These are phyloP conservation scores for honey bee (Apis mellifera) DNA, from an alignment of 1,140 invertebrate genomes.

Conservation along the genomic window Amel_HAv3.1 CM009937.2:4426001-4426500, in stretches of 20 bases:
- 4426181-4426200: neutral
- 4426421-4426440: too few relatives aligned
- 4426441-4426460: too few relatives aligned
- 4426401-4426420: too few relatives aligned
- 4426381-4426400: too few relatives aligned
- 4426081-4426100: slow-evolving; percentile 53
- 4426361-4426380: too few relatives aligned
- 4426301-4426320: too few relatives aligned
- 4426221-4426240: neutral
- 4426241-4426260: neutral
- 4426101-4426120: neutral
- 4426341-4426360: too few relatives aligned
- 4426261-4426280: neutral
- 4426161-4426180: neutral
- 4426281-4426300: too few relatives aligned
- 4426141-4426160: neutral
- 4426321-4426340: too few relatives aligned
- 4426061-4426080: slow-evolving; percentile 82
- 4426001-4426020: slow-evolving; percentile 79
- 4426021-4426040: slow-evolving; percentile 78
- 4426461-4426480: too few relatives aligned
- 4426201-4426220: neutral
- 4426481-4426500: too few relatives aligned
- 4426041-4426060: slow-evolving; percentile 84
- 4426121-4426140: neutral